phyloP scores from a whole-genome alignment of 2,113 vertebrate genomes.

The Probosciger aterrimus region DNA sequence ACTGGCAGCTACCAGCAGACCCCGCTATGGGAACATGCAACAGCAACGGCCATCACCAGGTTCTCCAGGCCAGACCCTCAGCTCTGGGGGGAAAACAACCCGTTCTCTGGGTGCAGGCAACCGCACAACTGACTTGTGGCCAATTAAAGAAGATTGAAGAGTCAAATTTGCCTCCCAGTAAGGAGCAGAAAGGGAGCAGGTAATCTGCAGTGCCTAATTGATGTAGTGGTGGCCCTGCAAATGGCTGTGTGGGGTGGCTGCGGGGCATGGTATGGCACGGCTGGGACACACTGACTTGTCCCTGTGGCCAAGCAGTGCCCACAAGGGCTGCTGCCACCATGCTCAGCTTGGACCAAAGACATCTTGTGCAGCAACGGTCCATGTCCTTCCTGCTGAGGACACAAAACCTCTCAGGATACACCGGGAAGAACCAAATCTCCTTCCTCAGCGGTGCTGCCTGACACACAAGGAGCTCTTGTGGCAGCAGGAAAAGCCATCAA shows the following conservation, averaged over 20 bases:
- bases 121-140: background rate
- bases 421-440: background rate
- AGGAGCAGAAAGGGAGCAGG: background rate
- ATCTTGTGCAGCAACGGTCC: background rate
- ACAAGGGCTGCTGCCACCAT: fast-evolving
- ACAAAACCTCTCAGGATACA: background rate
- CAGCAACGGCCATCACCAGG: background rate
- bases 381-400: background rate
- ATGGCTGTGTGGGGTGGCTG: background rate
- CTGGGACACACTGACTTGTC: fast-evolving
- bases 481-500: background rate
- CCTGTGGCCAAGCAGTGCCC: fast-evolving
- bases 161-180: fast-evolving
- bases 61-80: fast-evolving
- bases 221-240: background rate
- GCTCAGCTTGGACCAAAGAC: background rate
- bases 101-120: fast-evolving
- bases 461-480: background rate
- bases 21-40: background rate
- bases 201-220: fast-evolving
- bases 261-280: fast-evolving
- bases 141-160: background rate
- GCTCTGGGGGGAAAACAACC: fast-evolving
- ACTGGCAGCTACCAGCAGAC: fast-evolving
- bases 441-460: fast-evolving